Evolutionary conservation across 2,797 vertebrate genomes (phyloP).

Genomic region (Poeciliopsis turneri): DNA sequence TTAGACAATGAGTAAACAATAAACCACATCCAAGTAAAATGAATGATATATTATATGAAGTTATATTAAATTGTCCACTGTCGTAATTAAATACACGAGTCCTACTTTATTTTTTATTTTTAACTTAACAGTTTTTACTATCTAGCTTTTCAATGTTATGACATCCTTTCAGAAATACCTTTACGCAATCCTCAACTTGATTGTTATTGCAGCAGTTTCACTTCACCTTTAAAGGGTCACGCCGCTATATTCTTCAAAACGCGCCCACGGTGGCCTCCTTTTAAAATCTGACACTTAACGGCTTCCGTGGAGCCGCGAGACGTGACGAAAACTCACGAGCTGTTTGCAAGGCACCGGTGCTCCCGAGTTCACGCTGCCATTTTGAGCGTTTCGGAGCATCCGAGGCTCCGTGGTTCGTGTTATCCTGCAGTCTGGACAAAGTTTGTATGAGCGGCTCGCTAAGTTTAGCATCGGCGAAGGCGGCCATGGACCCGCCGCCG

Average conservation of each 20-base stretch:
- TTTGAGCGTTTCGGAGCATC: background rate
- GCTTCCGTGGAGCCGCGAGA: slow-evolving; percentile 4
- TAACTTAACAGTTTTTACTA: background rate
- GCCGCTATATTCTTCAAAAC: background rate
- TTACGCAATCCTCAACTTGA: background rate
- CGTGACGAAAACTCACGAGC: slow-evolving; percentile 13
- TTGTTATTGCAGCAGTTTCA: background rate
- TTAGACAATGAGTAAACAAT: background rate
- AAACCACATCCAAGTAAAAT: background rate
- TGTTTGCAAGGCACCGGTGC: background rate
- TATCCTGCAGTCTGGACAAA: background rate
- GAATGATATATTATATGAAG: background rate
- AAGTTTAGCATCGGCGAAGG: slow-evolving; percentile 27
- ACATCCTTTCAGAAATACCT: background rate
- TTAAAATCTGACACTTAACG: background rate
- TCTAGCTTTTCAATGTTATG: background rate
- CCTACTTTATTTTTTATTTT: background rate
- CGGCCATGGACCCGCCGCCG: slow-evolving; percentile 17
- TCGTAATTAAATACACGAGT: background rate
- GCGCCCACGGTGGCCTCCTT: background rate
- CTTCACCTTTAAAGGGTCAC: background rate
- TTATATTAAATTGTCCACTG: background rate
- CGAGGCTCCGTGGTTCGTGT: background rate
- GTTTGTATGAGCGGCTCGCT: background rate
- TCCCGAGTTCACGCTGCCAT: background rate